Conservation (phyloP, 92 coral and sea anemone species). For the Umimayanthus chanpuru region DNA sequence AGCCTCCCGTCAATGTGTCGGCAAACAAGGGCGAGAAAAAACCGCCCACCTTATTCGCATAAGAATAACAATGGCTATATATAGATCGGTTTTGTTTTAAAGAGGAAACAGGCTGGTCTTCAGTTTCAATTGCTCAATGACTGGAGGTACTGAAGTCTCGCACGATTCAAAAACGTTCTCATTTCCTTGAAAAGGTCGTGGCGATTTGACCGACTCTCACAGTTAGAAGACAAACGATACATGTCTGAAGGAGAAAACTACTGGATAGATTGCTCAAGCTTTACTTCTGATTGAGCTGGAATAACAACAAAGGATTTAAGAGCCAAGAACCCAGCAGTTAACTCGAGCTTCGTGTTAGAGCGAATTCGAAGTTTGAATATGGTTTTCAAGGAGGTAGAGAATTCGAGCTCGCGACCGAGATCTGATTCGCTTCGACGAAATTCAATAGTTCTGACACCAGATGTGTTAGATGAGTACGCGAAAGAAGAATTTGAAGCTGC, state of each 20-base stretch:
- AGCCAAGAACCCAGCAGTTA: background rate
- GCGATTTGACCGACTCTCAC: background rate
- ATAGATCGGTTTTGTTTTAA: constrained; percentile 33
- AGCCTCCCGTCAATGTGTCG: constrained; percentile 2
- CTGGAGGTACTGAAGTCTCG: background rate
- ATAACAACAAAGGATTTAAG: constrained; percentile 12
- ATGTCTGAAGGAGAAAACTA: background rate
- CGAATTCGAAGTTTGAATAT: background rate
- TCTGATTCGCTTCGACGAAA: constrained; percentile 67
- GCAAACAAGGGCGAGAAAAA: constrained; percentile 4
- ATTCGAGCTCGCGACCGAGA: constrained; percentile 38
- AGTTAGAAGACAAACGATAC: background rate
- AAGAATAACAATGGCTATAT: constrained; percentile 41
- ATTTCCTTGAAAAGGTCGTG: background rate
- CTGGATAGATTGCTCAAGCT: background rate
- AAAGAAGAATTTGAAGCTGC: constrained; percentile 75
- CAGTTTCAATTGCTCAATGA: constrained; percentile 15
- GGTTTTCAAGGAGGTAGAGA: constrained; percentile 30
- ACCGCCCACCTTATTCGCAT: constrained; percentile 36
- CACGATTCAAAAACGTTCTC: background rate
- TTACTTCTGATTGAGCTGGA: background rate
- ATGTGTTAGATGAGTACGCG: constrained; percentile 77
- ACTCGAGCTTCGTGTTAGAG: background rate
- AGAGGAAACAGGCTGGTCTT: constrained; percentile 29
- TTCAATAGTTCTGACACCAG: constrained; percentile 83